Percentiles rank a stretch among this genome's conserved stretches.
Evolutionary conservation across 2,113 vertebrate species (phyloP).

Genomic region (Catharus minimus): DNA sequence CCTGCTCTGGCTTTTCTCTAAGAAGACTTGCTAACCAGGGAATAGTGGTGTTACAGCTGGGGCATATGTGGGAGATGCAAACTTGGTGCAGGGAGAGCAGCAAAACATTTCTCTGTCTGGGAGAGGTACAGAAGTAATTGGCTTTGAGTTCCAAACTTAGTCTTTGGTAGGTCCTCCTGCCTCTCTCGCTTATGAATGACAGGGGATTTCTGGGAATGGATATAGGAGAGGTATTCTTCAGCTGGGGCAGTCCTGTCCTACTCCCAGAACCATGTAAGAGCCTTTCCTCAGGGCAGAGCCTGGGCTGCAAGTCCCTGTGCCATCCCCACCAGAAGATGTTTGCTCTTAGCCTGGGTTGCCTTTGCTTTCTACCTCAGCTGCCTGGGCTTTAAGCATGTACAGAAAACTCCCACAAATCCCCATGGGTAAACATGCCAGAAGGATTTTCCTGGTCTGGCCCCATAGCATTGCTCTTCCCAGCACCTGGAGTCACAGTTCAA

Average conservation of each 20-base stretch:
- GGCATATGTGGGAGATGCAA: not conserved
- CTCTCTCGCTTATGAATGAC: not conserved
- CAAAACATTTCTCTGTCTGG: not conserved
- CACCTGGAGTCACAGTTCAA: not conserved
- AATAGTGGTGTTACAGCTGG: not conserved
- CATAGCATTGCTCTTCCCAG: not conserved
- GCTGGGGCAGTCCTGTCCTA: not conserved
- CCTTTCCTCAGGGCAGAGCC: not conserved
- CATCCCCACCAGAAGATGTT: not conserved
- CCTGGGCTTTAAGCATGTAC: not conserved
- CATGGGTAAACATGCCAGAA: not conserved
- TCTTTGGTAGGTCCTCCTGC: not conserved
- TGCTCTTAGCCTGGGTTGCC: not conserved
- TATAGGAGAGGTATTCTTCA: not conserved
- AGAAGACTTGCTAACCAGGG: not conserved
- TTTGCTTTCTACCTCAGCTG: not conserved
- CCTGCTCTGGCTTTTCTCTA: not conserved
- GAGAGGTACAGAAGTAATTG: not conserved
- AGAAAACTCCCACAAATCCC: not conserved
- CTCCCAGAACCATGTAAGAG: accelerated
- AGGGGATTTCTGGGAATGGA: not conserved
- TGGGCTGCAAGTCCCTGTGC: not conserved
- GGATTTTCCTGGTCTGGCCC: not conserved
- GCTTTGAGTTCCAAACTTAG: not conserved
- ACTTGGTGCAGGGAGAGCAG: not conserved